Base-by-base conservation (phyloP, 1,140 invertebrate species). In the Polyergus mexicanus region DNA sequence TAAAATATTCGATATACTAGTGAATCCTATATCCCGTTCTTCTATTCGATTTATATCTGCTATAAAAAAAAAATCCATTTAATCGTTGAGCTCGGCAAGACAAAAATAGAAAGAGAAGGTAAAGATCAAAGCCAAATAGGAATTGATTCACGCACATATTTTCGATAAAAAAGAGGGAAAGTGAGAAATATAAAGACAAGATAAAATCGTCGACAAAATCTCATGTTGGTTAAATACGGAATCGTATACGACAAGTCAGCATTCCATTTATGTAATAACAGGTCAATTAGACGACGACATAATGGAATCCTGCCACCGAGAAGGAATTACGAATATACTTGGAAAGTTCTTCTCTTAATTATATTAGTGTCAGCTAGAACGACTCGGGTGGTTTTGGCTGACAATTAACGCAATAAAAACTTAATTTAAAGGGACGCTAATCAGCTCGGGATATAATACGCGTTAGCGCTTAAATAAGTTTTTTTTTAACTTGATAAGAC, bases 371-470 rank as follows among this genome's bases (percentile, higher is more conserved):
- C 44, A 35, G 13, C 19, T 77, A 78, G 41, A 58, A 25, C 19
- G 32, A 56, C 0, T 5, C 47, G 8, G 25, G 2, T 28, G 44
- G 3, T 69, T 44, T 72, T 7, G 22, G 25, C 28, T n/a, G 8
- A 56, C 16, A 86, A 88, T 89, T 89, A 89, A 35, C 22, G 13
- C 44, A 86, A 87, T 80, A 75, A 28, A 51, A 41, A 80, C 35
- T 86, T 78, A 76, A 89, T 88, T 86, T 83, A 38, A 41, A n/a
- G 25, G 66, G 75, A 77, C 35, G 77, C 56, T 86, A 85, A 89
- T 85, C 83, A 72, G 5, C 56, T 25, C 19, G 22, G 66, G 32
- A 19, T 51, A 54, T 66, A 81, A 72, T 47, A 58, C 25, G 13
- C 25, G 19, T 71, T 11, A 56, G 32, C 28, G 22, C 0, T 25